A percentile compares a stretch with the other conserved stretches of the same genome.
Conservation (phyloP, 2,888 invertebrate genomes). For the Athalia circularis region DNA sequence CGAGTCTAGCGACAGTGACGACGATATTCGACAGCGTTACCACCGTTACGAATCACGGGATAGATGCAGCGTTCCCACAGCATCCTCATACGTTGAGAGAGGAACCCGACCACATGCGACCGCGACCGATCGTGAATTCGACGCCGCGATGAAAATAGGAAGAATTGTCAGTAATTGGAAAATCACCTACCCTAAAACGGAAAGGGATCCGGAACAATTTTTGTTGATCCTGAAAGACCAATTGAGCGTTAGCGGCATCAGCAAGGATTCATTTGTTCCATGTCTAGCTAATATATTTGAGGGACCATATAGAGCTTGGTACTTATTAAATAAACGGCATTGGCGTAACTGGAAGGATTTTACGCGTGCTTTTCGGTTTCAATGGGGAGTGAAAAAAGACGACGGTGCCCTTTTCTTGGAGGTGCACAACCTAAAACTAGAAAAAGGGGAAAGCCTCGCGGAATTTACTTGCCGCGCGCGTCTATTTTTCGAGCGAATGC, state of each 20-base stretch:
- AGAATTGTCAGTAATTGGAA: slow-evolving; percentile 45
- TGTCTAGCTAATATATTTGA: slow-evolving; percentile 46
- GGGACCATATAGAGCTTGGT: slow-evolving; percentile 43
- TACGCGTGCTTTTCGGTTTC: slow-evolving; percentile 46
- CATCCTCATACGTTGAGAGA: neutral
- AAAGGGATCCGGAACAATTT: slow-evolving; percentile 49
- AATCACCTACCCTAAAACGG: slow-evolving; percentile 46
- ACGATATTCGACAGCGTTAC: neutral
- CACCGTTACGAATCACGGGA: neutral
- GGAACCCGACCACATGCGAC: neutral
- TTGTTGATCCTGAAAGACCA: slow-evolving; percentile 49
- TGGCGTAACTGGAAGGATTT: slow-evolving; percentile 50
- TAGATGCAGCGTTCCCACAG: neutral
- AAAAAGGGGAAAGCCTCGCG: slow-evolving; percentile 47
- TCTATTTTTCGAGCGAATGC: slow-evolving; percentile 49
- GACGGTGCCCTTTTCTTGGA: slow-evolving; percentile 47
- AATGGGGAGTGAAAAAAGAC: slow-evolving; percentile 21
- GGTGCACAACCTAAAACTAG: slow-evolving; percentile 45
- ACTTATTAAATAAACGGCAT: slow-evolving; percentile 45
- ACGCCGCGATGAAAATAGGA: slow-evolving; percentile 45
- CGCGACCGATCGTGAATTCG: slow-evolving; percentile 22
- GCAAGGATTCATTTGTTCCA: slow-evolving; percentile 42
- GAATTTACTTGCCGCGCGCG: slow-evolving; percentile 51
- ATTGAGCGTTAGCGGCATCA: slow-evolving; percentile 44
- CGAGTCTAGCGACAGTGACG: slow-evolving; percentile 43